A percentile compares a stretch with the other conserved stretches of the same genome.
Conservation (phyloP, 2,797 vertebrate species). For the Anisognathus igniventris region DNA sequence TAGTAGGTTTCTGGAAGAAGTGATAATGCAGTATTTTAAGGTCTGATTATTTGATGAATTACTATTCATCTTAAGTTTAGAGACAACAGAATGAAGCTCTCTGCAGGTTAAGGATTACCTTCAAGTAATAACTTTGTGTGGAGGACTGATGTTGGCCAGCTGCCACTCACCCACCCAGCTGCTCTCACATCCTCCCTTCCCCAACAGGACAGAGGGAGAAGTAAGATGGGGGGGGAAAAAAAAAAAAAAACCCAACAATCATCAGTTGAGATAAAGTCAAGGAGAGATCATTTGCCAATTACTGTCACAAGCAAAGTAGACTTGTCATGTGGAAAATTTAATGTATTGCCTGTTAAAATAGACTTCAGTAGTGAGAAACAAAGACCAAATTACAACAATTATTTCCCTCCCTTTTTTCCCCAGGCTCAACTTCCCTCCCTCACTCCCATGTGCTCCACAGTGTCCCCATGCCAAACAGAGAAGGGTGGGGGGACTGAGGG, state of each 20-base stretch:
- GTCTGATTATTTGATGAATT: neutral
- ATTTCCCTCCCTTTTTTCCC: neutral
- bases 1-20: neutral
- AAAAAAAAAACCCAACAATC: too few relatives aligned
- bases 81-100: neutral
- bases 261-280: neutral
- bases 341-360: neutral
- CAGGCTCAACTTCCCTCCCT: neutral
- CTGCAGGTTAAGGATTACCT: neutral
- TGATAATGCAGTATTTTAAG: neutral
- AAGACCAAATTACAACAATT: neutral
- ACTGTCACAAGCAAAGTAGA: neutral
- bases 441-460: neutral
- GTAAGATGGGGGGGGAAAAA: rapidly evolving
- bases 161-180: neutral
- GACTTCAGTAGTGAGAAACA: neutral
- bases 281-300: neutral
- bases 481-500: neutral
- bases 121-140: neutral
- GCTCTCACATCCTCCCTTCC: neutral
- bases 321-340: neutral
- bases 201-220: neutral
- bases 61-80: neutral
- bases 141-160: neutral
- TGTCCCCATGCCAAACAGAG: too few relatives aligned